Base-by-base conservation (phyloP, 2,113 vertebrate genomes). In the Perca flavescens region DNA sequence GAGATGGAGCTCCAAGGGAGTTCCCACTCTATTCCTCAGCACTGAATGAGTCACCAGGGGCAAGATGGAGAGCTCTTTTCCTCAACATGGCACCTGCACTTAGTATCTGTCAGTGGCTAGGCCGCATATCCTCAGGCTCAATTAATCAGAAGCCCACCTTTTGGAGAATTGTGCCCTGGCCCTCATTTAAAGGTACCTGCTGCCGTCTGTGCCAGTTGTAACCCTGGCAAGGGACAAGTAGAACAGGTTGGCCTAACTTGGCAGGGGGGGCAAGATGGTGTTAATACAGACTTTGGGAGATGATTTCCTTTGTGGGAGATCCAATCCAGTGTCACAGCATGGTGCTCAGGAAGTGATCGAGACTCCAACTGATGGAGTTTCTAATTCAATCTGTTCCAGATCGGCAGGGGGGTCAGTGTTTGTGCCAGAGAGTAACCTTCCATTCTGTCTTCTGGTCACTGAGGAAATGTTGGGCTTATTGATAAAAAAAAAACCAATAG, bases 121-220 rank as follows among this genome's bases (percentile, higher is more conserved):
- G 53, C 79, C 15, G 50, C 81, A 79, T 81, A 80, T 87, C 80
- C 82, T 77, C 80, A 79, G 83, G 78, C 80, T 89, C 91, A 74
- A 92, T 94, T 93, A 93, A 94, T 94, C 93, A 92, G 86, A 82
- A 81, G 85, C 82, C 90, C 91, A 86, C 82, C 89, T 82, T 82
- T 88, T 82, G 75, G 87, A 90, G 86, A 74, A 53, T 78, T 54
- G 66, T 77, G 56, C 50, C 74, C 74, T 77, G 86, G 83, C 82
- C 75, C 17, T 2, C 62, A 52, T 86, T 91, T 78, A 91, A 85
- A 85, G 78, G 71, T 84, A 77, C 82, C 90, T 82, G 86, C 87
- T 21, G 52, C 57, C 47, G 25, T 22, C 82, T 80, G 87, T 82
- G 86, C 83, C 84, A 79, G 81, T 56, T 53, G 76, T 62, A 74